A percentile compares a stretch with the other conserved stretches of the same genome.
These are phyloP conservation scores for Noctua pronuba DNA, from an alignment of 2,888 invertebrate genomes.

Conservation along the genomic window DNA sequence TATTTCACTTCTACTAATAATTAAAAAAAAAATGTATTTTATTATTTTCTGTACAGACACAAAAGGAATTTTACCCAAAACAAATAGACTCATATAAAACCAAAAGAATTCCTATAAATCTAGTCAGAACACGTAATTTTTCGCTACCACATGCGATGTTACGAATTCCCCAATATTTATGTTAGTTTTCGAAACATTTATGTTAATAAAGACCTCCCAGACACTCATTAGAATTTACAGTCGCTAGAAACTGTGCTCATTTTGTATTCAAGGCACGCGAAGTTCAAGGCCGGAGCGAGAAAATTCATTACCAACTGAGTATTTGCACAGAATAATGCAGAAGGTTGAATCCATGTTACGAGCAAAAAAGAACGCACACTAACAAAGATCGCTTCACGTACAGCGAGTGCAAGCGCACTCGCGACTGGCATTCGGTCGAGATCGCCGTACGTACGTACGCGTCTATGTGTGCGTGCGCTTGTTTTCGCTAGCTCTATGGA, in stretches of 20 bases:
- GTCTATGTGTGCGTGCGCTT: not conserved
- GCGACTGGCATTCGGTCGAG: not conserved
- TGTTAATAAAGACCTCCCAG: slow-evolving; percentile 67
- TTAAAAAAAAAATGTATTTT: not conserved
- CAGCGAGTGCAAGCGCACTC: slow-evolving; percentile 18
- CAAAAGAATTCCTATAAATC: slow-evolving; percentile 35
- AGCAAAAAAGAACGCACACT: slow-evolving; percentile 11
- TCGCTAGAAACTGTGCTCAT: slow-evolving; percentile 63
- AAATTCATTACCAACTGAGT: slow-evolving; percentile 66
- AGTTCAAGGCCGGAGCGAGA: slow-evolving; percentile 68
- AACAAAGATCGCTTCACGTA: not conserved
- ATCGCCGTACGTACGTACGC: not conserved
- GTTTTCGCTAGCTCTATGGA: not conserved
- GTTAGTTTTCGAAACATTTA: slow-evolving; percentile 63
- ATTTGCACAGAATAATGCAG: slow-evolving; percentile 47
- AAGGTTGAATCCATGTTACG: slow-evolving; percentile 6
- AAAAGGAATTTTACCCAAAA: slow-evolving; percentile 5
- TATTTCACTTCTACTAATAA: not conserved
- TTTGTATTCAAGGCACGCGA: slow-evolving; percentile 66
- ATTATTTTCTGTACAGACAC: not conserved
- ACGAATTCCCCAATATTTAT: slow-evolving; percentile 60
- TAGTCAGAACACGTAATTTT: slow-evolving; percentile 42
- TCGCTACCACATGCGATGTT: slow-evolving; percentile 53
- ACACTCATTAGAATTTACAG: slow-evolving; percentile 70
- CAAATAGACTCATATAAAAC: not conserved